These are phyloP conservation scores for Hippopotamus amphibius DNA, from an alignment of 2,113 vertebrate genomes.

Conservation along the genomic window DNA sequence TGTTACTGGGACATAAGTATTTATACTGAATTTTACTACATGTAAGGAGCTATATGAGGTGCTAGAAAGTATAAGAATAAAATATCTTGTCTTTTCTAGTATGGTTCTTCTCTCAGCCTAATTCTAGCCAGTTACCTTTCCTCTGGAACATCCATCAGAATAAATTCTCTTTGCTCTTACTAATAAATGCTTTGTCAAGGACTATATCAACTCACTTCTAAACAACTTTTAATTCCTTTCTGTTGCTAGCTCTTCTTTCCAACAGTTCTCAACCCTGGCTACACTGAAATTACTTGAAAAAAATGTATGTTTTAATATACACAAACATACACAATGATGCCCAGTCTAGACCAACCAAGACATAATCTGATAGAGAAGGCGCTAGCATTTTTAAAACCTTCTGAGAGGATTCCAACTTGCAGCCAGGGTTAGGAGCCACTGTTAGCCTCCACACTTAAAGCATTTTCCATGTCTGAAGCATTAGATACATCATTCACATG, in stretches of 20 bases:
- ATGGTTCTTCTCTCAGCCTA: not conserved
- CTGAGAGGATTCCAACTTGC: not conserved
- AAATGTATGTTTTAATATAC: not conserved
- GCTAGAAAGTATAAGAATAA: not conserved
- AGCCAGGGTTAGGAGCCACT: not conserved
- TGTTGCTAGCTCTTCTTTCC: not conserved
- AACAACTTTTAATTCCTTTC: not conserved
- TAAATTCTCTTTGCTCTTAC: not conserved
- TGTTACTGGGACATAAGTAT: not conserved
- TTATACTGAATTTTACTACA: not conserved
- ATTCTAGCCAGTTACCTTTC: not conserved
- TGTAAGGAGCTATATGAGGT: not conserved
- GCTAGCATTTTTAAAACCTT: not conserved
- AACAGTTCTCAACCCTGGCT: not conserved
- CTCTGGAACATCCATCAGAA: not conserved
- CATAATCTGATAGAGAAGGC: not conserved
- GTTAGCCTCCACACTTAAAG: not conserved
- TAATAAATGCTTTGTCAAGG: not conserved
- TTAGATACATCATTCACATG: not conserved
- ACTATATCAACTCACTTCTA: not conserved
- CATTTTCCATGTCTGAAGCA: not conserved
- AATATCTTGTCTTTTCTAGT: not conserved
- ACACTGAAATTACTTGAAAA: not conserved
- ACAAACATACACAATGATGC: not conserved
- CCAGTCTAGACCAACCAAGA: not conserved